phyloP scores from a whole-genome alignment of 2,888 invertebrate species.

The Yponomeuta cagnagella region DNA sequence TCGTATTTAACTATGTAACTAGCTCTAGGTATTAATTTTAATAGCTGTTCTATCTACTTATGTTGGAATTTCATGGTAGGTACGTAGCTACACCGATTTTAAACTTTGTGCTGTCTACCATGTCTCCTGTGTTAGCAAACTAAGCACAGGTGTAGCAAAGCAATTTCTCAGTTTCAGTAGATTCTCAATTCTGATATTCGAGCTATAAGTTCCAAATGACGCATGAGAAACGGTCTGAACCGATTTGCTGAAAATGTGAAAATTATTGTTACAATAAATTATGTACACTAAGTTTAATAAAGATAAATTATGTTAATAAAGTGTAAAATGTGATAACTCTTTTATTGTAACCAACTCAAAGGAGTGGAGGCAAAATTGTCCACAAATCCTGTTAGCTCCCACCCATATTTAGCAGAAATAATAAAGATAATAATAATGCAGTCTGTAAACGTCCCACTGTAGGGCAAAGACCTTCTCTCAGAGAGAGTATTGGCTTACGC shows the following conservation, averaged over 20 bases:
- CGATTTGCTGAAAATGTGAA: conserved; percentile 35
- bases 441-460: no score
- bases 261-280: conserved; percentile 44
- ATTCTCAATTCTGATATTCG: not conserved
- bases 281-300: conserved; percentile 47
- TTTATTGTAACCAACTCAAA: not conserved
- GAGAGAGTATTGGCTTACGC: no score
- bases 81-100: no score
- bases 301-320: conserved; percentile 69
- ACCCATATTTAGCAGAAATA: no score
- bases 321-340: conserved; percentile 39
- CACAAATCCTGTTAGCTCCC: no score
- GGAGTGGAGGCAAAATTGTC: no score
- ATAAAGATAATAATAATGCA: no score
- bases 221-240: not conserved
- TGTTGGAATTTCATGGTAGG: no score
- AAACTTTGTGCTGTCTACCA: no score
- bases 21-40: conserved; percentile 13
- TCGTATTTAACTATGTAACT: conserved; percentile 24
- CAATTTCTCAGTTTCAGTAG: not conserved
- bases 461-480: no score
- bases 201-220: not conserved
- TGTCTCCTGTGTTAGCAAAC: not conserved
- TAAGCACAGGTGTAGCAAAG: not conserved
- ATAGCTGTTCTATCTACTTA: no score